These are phyloP conservation scores for Litocranius walleri DNA, from an alignment of 2,113 vertebrate genomes.

Conservation along the genomic window DNA sequence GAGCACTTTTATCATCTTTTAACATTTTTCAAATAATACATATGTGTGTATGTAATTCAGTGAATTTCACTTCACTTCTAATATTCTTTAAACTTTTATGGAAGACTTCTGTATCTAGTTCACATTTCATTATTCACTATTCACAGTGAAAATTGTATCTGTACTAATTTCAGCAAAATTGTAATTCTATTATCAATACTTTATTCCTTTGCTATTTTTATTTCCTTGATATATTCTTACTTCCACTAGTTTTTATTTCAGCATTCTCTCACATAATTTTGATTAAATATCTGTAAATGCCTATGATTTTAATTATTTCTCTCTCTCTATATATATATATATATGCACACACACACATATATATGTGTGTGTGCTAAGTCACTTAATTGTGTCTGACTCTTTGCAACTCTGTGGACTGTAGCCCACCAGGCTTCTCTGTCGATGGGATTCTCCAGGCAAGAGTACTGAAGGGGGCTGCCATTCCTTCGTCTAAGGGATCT, in stretches of 20 bases:
- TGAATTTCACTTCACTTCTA: neutral
- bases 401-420: neutral
- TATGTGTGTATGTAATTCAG: neutral
- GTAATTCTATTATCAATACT: neutral
- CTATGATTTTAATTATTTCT: neutral
- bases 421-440: neutral
- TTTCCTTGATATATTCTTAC: neutral
- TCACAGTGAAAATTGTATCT: neutral
- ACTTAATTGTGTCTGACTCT: neutral
- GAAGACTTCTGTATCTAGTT: neutral
- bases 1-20: neutral
- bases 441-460: neutral
- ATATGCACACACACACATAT: accelerated
- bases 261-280: neutral
- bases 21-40: neutral
- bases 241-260: neutral
- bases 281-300: neutral
- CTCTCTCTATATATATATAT: neutral
- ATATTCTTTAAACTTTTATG: neutral
- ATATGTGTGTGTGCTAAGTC: neutral
- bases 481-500: neutral
- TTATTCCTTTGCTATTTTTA: neutral
- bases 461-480: neutral
- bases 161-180: neutral
- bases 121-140: neutral